Base-by-base conservation (phyloP, 1,140 invertebrate species). In the Hyles euphorbiae region DNA sequence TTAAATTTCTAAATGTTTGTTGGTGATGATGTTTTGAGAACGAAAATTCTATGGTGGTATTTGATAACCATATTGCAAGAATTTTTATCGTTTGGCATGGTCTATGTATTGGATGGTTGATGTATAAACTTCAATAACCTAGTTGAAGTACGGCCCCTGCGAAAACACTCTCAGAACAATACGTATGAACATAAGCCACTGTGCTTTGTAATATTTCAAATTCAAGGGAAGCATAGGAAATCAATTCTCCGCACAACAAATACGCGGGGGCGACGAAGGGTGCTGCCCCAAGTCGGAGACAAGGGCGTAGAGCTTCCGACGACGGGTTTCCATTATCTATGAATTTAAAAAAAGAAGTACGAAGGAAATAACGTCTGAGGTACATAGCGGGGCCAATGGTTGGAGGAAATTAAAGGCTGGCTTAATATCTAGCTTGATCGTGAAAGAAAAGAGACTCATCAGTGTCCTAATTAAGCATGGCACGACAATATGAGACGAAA, bases 201-300 rank as follows among this genome's bases (percentile, higher is more conserved):
- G 59, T 59, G 56, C 66, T 66, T 72, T 40, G 70, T 62, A 32
- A 43, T 54, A 45, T 44, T 58, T 59, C 72, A 64, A 68, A 64
- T 63, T 60, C 53, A 59, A 72, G 69, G 70, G 73, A 68, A 43
- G 60, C 69, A 58, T 58, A 60, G 47, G 68, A 74, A 78, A 83
- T 81, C 78, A 83, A 83, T 83, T 78, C 78, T 64, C 54, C 55
- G 71, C 67, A 71, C 67, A 60, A 63, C 73, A 72, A 67, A 68
- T 72, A 67, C 59, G 58, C 32, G 34, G 50, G 50, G 32, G 1
- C 3, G 3, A n/a, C 10, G 32, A 0, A 50, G 52, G 59, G 65
- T 76, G 72, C 70, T 72, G 75, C 62, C 76, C 76, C 76, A 50
- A 7, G 48, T 65, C 59, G 44, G 45, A 60, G 60, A 74, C 61